phyloP scores from a whole-genome alignment of 1,140 invertebrate species.

The Fopius arisanus region DNA sequence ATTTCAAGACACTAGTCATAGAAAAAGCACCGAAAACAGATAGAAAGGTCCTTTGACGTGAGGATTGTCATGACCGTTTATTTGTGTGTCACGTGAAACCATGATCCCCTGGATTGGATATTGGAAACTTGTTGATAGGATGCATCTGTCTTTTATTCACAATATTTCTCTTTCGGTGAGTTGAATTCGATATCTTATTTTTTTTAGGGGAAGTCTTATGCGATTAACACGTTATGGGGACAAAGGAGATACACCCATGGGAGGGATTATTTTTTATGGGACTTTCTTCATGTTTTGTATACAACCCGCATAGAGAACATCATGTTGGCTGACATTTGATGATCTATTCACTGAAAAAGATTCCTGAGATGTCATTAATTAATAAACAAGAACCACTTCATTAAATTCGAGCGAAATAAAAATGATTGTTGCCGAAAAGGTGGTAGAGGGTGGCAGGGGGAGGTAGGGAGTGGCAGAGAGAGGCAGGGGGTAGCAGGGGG shows the following conservation, averaged over 20 bases:
- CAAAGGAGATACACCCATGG: conserved; percentile 53
- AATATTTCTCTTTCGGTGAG: not conserved
- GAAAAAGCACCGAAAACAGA: conserved; percentile 14
- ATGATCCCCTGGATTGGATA: conserved; percentile 32
- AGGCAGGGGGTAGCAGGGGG: too few relatives aligned
- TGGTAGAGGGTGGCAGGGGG: too few relatives aligned
- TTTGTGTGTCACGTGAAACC: conserved; percentile 24
- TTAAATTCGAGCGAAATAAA: too few relatives aligned
- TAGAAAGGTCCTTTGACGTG: conserved; percentile 11
- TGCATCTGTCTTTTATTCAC: conserved; percentile 33
- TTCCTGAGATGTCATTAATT: too few relatives aligned
- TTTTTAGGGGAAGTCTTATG: conserved; percentile 38
- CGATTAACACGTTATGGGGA: conserved; percentile 56
- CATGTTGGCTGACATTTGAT: not conserved
- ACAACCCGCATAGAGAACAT: not conserved
- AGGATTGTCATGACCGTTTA: conserved; percentile 14
- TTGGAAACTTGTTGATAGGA: conserved; percentile 37
- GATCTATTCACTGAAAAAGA: too few relatives aligned
- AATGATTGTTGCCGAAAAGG: too few relatives aligned
- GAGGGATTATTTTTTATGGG: conserved; percentile 48
- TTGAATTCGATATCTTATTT: conserved; percentile 34
- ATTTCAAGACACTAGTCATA: conserved; percentile 11
- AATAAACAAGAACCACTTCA: too few relatives aligned
- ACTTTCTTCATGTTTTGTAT: not conserved
- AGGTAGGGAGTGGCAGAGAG: too few relatives aligned